Conservation (phyloP, 2,797 vertebrate genomes). For the Margarornis squamiger region DNA sequence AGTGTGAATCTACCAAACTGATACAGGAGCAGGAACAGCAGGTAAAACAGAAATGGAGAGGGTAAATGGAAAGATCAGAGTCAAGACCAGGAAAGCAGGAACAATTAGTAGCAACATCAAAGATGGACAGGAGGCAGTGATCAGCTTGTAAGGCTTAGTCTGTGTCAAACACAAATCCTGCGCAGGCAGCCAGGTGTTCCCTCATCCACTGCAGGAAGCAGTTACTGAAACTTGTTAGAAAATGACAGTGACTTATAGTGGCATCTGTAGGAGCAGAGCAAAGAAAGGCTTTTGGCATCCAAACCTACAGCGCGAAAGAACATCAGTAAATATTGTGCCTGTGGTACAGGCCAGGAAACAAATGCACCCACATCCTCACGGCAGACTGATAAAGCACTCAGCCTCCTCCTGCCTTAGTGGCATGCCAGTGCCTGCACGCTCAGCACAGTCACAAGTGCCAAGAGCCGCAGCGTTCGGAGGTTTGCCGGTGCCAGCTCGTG, state of each 20-base stretch:
- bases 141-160: neutral
- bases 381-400: neutral
- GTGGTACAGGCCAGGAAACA: neutral
- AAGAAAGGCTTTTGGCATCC: slow-evolving; percentile 11
- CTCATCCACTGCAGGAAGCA: neutral
- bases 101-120: neutral
- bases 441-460: neutral
- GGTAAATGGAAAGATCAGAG: neutral
- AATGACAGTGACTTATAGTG: slow-evolving; percentile 14
- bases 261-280: slow-evolving; percentile 20
- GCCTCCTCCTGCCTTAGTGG: neutral
- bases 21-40: neutral
- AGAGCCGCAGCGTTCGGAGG: neutral
- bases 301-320: neutral
- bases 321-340: slow-evolving; percentile 33
- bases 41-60: neutral
- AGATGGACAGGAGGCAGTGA: neutral
- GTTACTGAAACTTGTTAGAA: slow-evolving; percentile 22
- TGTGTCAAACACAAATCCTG: neutral
- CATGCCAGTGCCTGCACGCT: neutral
- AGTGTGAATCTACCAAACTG: neutral
- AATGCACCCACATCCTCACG: neutral
- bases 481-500: neutral
- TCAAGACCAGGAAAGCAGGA: neutral
- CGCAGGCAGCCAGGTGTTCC: slow-evolving; percentile 1